Conservation (phyloP, 2,113 vertebrate genomes). For the Perccottus glenii region DNA sequence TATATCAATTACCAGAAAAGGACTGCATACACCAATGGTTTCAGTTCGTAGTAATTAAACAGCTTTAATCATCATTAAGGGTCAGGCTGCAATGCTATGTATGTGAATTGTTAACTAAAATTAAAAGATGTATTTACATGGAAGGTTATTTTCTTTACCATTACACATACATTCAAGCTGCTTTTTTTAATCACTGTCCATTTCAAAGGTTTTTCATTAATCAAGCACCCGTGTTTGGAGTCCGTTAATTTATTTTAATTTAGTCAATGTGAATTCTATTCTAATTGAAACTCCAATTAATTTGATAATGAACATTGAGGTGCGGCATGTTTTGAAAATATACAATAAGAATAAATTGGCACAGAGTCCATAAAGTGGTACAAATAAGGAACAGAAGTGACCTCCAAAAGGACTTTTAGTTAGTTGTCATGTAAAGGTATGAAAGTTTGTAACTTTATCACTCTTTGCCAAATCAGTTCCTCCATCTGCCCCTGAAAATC, state of each 20-base stretch:
- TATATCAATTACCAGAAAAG: too few relatives aligned
- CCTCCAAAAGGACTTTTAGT: too few relatives aligned
- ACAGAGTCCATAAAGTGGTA: neutral
- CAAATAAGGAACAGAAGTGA: neutral
- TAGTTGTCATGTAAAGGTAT: neutral
- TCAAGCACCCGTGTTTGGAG: conserved; percentile 24
- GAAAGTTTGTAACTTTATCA: neutral
- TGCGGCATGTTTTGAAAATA: neutral
- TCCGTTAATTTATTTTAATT: conserved; percentile 50
- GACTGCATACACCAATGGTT: too few relatives aligned
- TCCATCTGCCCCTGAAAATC: conserved; percentile 82
- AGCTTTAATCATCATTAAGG: too few relatives aligned
- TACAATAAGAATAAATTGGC: neutral
- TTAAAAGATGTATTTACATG: conserved; percentile 24
- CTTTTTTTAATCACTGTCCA: conserved; percentile 32
- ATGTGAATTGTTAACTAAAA: neutral
- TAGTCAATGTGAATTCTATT: conserved; percentile 31
- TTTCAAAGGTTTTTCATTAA: conserved; percentile 31
- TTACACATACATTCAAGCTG: conserved; percentile 22
- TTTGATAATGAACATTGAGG: conserved; percentile 27
- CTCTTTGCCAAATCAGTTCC: conserved; percentile 62
- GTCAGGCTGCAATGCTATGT: too few relatives aligned
- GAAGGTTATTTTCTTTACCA: conserved; percentile 8
- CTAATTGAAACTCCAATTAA: conserved; percentile 1
- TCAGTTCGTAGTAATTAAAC: too few relatives aligned